Percentiles rank a stretch among this genome's conserved stretches.
These are phyloP conservation scores for Sebastes glaucus DNA, from an alignment of 2,797 vertebrate species.

Conservation along the genomic window DNA sequence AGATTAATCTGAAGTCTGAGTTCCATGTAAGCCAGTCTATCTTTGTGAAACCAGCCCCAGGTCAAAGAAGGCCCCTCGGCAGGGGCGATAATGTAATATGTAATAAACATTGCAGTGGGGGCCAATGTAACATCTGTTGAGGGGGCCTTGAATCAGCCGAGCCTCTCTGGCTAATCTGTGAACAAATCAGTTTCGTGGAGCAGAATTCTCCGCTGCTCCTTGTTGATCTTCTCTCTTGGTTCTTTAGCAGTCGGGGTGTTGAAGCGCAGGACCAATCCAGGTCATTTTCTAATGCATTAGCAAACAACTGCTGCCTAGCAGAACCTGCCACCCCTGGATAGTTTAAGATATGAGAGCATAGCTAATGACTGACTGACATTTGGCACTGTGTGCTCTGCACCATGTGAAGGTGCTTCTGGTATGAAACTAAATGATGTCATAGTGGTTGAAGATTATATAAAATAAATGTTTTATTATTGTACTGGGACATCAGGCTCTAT, in stretches of 20 bases:
- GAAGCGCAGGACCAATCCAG: conserved; percentile 32
- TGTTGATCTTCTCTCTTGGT: conserved; percentile 28
- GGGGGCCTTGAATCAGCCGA: not conserved
- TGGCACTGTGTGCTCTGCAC: not conserved
- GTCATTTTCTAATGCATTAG: conserved; percentile 68
- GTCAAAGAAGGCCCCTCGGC: not conserved
- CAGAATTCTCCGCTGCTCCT: conserved; percentile 10
- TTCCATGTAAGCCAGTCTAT: not conserved
- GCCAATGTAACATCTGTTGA: conserved; percentile 3
- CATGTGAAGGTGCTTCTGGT: conserved; percentile 5
- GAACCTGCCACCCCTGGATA: conserved; percentile 41
- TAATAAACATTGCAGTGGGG: not conserved
- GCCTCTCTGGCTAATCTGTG: not conserved
- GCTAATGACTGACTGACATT: conserved; percentile 71
- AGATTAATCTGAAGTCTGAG: not conserved
- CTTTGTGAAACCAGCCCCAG: not conserved
- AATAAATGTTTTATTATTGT: not conserved
- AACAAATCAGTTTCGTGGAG: conserved; percentile 14
- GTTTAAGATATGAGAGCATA: conserved; percentile 48
- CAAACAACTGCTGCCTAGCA: conserved; percentile 63
- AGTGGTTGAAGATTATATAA: not conserved
- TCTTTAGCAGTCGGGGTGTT: conserved; percentile 25
- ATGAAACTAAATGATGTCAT: not conserved
- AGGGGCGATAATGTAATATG: conserved; percentile 1
- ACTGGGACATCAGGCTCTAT: not conserved